Conservation (phyloP, 2,888 invertebrate species). For the Tipula lateralis region DNA sequence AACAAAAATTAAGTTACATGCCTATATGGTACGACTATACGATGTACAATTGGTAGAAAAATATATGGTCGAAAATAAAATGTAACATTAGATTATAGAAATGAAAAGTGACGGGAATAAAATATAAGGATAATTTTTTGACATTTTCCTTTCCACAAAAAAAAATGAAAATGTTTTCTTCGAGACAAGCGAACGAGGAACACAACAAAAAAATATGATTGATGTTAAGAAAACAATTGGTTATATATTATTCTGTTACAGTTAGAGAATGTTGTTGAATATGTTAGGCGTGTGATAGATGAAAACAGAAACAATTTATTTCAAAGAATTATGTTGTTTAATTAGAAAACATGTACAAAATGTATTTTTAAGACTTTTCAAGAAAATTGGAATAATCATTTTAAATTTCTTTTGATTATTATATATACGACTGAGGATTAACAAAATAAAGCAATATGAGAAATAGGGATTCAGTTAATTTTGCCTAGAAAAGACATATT, state of each 20-base stretch:
- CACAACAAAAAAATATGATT: not conserved
- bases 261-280: not conserved
- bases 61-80: not conserved
- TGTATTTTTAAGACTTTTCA: not conserved
- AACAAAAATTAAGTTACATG: conserved; percentile 19
- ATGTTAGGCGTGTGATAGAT: conserved; percentile 19
- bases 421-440: not conserved
- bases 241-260: not conserved
- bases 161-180: not conserved
- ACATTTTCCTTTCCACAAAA: conserved; percentile 12
- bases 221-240: not conserved
- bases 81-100: conserved; percentile 19
- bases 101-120: conserved; percentile 24
- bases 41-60: not conserved
- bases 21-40: not conserved
- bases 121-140: conserved; percentile 19
- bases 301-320: conserved; percentile 1
- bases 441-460: not conserved
- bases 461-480: not conserved
- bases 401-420: not conserved
- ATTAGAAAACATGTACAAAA: not conserved
- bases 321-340: conserved; percentile 1
- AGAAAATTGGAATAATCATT: not conserved
- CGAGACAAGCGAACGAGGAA: conserved; percentile 3
- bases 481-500: not conserved